Evolutionary conservation across 2,113 vertebrate genomes (phyloP), one percentile per base, ranked within the genome.

Genomic region (Lepus americanus): DNA sequence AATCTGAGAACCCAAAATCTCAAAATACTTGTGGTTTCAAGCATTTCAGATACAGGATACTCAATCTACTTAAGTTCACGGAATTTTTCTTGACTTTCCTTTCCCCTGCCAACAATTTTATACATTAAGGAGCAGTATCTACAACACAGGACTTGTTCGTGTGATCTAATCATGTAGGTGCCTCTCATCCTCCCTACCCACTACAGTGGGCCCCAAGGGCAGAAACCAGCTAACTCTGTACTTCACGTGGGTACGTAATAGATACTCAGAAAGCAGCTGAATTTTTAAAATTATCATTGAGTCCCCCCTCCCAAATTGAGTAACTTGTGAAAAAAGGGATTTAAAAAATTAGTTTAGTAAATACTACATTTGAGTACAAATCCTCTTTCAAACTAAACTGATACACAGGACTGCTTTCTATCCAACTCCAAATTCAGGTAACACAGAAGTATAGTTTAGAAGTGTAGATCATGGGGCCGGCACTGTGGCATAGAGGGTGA

Each of bases 351-450:
- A 91, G 7, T 23, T 16, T 70, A 74, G 5, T n/a, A 92, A 95
- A 69, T 89, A 92, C 81, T 39, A 76, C 13, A 72, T 55, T 17
- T 83, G 55, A 91, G 59, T 91, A 94, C 33, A 93, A 95, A 96
- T 77, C 6, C 36, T 53, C 84, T 51, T 51, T 83, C 49, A 86
- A 89, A 95, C 36, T 81, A n/a, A 89, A 95, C 3, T 87, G 36
- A 80, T 20, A 93, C 22, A 77, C 53, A 66, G 29, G 33, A 66
- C 74, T n/a, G 1, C 29, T 95, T 86, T 94, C 59, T 96, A 73
- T 69, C 85, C 79, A 73, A 92, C 16, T 87, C 72, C 55, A 87
- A 89, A 88, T 63, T 91, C 74, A 97, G 89, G n/a, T 72, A 94
- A 81, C 53, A 17, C 22, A 76, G 59, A 87, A 4, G 81, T 59